phyloP scores from a whole-genome alignment of 2,113 vertebrate genomes.

The Pardalotus punctatus region DNA sequence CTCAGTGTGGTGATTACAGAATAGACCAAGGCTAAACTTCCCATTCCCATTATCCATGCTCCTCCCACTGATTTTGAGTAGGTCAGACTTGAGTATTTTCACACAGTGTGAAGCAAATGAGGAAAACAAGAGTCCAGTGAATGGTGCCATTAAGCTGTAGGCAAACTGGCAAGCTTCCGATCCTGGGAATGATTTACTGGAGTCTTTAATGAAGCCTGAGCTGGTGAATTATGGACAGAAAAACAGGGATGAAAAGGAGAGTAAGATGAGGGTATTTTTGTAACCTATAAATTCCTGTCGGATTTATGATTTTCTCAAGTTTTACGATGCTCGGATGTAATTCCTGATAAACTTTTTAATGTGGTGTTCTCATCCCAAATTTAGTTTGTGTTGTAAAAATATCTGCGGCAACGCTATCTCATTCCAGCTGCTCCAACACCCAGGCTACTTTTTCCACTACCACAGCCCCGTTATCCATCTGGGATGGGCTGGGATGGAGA shows the following conservation, averaged over 20 bases:
- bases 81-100: neutral
- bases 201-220: neutral
- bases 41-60: neutral
- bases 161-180: neutral
- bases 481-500: neutral
- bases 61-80: neutral
- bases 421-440: neutral
- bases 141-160: neutral
- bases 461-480: neutral
- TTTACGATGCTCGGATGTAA: neutral
- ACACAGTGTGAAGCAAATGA: neutral
- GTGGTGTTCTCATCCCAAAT: neutral
- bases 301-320: neutral
- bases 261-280: neutral
- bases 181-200: neutral
- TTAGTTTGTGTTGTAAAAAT: neutral
- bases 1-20: neutral
- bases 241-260: neutral
- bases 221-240: neutral
- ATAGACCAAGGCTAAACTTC: neutral
- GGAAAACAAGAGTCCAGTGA: neutral
- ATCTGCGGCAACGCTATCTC: neutral
- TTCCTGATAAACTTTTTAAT: neutral
- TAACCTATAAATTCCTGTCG: neutral
- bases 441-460: neutral